These are phyloP conservation scores for Lymantria dispar DNA, from an alignment of 2,888 invertebrate genomes.

Conservation along the genomic window DNA sequence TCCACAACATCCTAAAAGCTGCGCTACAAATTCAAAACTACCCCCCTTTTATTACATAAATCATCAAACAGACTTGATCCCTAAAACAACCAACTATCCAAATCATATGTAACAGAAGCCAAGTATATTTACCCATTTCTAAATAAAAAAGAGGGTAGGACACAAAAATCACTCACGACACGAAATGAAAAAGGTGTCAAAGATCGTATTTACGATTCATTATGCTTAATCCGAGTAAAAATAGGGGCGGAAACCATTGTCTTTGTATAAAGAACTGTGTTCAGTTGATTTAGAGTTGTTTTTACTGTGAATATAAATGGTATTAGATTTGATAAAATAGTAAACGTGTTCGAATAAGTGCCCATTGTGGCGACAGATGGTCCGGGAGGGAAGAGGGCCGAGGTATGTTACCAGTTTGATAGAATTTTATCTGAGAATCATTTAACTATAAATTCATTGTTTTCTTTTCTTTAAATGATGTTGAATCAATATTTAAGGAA, in stretches of 20 bases:
- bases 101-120: conserved; percentile 60
- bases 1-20: too few species aligned
- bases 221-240: conserved; percentile 78
- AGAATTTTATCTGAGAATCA: conserved; percentile 7
- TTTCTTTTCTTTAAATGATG: too few species aligned
- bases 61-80: conserved; percentile 1
- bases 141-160: conserved; percentile 28
- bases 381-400: conserved; percentile 35
- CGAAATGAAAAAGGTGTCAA: conserved; percentile 81
- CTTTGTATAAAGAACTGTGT: conserved; percentile 30
- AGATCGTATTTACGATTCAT: conserved; percentile 83
- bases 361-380: conserved; percentile 80
- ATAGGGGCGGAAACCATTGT: conserved; percentile 44
- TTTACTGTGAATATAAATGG: conserved; percentile 9
- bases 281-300: background rate
- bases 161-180: conserved; percentile 66
- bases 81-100: conserved; percentile 17
- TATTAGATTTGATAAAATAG: conserved; percentile 69
- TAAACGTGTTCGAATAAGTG: conserved; percentile 74
- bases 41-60: conserved; percentile 1
- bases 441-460: background rate
- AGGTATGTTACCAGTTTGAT: conserved; percentile 4
- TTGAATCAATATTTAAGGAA: too few species aligned
- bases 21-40: background rate
- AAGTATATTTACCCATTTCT: conserved; percentile 58